A percentile compares a stretch with the other conserved stretches of the same genome.
Evolutionary conservation across 2,888 invertebrate genomes (phyloP).

Genomic region (Listrodromus nycthemerus): DNA sequence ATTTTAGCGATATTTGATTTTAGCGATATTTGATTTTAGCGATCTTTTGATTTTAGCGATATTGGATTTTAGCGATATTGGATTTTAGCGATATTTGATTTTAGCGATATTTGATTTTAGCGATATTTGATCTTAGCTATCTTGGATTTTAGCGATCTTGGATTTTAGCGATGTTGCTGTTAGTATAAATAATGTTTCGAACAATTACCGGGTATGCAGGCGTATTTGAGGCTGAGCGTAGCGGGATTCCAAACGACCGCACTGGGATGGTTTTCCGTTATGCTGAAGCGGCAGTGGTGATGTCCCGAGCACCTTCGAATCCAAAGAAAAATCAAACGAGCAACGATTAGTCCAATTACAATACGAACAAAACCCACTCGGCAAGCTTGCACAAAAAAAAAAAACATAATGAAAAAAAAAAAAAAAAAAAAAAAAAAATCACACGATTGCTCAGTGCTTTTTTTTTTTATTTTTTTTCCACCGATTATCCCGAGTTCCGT

Average conservation of each 20-base stretch:
- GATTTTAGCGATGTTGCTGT: too few species aligned
- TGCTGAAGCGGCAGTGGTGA: conserved; percentile 90
- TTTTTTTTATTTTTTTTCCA: too few species aligned
- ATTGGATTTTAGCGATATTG: too few species aligned
- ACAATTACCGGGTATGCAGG: conserved; percentile 90
- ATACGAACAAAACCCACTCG: conserved; percentile 50
- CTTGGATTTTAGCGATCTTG: too few species aligned
- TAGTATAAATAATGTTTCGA: not conserved
- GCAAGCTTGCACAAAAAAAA: not conserved
- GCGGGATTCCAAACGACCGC: conserved; percentile 88
- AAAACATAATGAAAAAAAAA: not conserved
- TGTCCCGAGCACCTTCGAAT: conserved; percentile 90
- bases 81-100: too few species aligned
- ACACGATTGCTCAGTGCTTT: not conserved
- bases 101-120: too few species aligned
- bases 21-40: too few species aligned
- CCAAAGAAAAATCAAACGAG: conserved; percentile 19
- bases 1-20: too few species aligned
- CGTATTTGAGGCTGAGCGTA: conserved; percentile 89
- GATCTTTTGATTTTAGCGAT: too few species aligned
- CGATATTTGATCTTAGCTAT: too few species aligned
- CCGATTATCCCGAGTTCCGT: not conserved
- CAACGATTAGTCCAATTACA: conserved; percentile 10
- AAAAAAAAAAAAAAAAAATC: not conserved
- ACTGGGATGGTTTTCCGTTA: conserved; percentile 88